Conservation (phyloP, 92 coral and sea anemone species). For the Umimayanthus chanpuru region DNA sequence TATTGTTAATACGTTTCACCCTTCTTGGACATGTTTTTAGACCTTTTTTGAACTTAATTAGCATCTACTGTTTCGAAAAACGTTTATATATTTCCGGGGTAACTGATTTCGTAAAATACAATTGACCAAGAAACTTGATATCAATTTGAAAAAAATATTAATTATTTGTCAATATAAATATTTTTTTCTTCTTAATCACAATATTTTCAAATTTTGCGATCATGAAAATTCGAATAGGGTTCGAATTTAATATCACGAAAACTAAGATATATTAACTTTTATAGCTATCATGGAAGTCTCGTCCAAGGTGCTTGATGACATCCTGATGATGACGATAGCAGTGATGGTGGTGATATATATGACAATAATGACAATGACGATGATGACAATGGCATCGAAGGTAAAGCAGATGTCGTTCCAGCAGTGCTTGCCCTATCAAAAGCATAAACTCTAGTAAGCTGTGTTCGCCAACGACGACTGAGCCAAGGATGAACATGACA, state of each 20-base stretch:
- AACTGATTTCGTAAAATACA: no score
- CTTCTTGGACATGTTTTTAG: no score
- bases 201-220: no score
- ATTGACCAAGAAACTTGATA: no score
- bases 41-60: no score
- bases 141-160: no score
- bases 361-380: background rate
- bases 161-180: no score
- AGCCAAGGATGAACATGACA: background rate
- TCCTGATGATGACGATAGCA: background rate
- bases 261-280: background rate
- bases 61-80: no score
- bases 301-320: background rate
- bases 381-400: background rate
- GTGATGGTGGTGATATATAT: background rate
- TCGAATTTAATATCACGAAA: no score
- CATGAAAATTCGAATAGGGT: no score
- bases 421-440: background rate
- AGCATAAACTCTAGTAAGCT: background rate
- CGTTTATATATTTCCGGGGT: no score
- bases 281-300: background rate
- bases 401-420: background rate
- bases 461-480: background rate
- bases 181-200: no score
- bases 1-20: background rate